Percentiles rank a stretch among this genome's conserved stretches.
phyloP scores from a whole-genome alignment of 1,140 invertebrate species.

The Lutraria rhynchaena region DNA sequence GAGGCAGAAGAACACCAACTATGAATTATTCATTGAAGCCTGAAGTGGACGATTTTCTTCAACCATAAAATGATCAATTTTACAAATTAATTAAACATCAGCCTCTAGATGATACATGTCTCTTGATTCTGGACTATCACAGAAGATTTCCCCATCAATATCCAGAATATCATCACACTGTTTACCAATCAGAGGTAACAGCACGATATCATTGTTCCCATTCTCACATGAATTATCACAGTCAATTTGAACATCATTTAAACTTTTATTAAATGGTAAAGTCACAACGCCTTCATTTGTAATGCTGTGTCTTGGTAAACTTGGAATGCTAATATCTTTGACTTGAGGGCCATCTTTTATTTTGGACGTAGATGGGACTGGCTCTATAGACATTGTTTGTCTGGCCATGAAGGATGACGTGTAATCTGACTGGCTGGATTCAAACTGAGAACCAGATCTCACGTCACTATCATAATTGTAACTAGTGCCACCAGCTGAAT shows the following conservation, averaged over 20 bases:
- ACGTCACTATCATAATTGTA: conserved; percentile 2
- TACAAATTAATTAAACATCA: no score
- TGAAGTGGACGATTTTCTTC: no score
- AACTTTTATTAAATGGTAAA: not conserved
- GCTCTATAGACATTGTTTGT: not conserved
- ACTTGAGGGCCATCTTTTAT: not conserved
- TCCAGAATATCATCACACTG: conserved; percentile 25
- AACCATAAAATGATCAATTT: no score
- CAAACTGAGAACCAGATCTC: conserved; percentile 17
- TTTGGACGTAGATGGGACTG: conserved; percentile 11
- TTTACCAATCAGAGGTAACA: conserved; percentile 2
- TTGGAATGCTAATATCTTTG: not conserved
- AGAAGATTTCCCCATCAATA: conserved; percentile 18
- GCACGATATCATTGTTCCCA: conserved; percentile 6
- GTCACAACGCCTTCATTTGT: not conserved
- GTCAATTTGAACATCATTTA: conserved; percentile 5
- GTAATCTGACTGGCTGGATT: conserved; percentile 24
- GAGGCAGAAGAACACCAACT: no score
- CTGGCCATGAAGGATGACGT: conserved; percentile 8
- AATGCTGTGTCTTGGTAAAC: not conserved
- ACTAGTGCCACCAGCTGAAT: not conserved
- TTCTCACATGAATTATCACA: conserved; percentile 10
- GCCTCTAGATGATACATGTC: conserved; percentile 13
- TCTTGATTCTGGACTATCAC: conserved; percentile 8
- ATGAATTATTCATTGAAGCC: no score